These are phyloP conservation scores for Drosophila colorata DNA, from an alignment of 2,888 invertebrate genomes.

Conservation along the genomic window DNA sequence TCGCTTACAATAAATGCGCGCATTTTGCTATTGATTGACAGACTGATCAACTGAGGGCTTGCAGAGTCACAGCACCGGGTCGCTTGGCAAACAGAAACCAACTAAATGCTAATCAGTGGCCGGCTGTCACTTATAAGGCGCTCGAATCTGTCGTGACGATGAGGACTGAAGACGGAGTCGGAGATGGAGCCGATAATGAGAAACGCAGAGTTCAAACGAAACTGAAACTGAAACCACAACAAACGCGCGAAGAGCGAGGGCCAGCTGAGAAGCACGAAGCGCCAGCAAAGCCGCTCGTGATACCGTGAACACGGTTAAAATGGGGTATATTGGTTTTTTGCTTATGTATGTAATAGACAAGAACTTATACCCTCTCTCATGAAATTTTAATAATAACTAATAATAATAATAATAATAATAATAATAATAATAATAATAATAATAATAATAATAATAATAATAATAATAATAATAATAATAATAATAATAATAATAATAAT, in stretches of 20 bases:
- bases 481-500: too few species aligned
- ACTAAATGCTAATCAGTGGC: constrained; percentile 83
- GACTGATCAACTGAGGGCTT: constrained; percentile 6
- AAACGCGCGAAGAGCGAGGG: constrained; percentile 37
- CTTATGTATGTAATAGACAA: neutral
- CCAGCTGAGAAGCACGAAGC: constrained; percentile 25
- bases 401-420: too few species aligned
- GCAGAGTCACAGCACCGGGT: constrained; percentile 58
- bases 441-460: too few species aligned
- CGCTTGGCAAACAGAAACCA: constrained; percentile 79
- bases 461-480: too few species aligned
- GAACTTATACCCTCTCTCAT: too few species aligned
- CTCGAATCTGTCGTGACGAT: constrained; percentile 43
- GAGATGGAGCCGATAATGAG: constrained; percentile 31
- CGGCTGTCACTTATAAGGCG: constrained; percentile 81
- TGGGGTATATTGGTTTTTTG: neutral
- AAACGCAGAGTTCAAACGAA: constrained; percentile 47
- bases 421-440: too few species aligned
- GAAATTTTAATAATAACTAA: neutral
- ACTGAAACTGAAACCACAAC: constrained; percentile 58
- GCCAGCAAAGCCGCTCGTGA: constrained; percentile 32
- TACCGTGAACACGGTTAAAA: neutral
- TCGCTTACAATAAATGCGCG: constrained; percentile 81
- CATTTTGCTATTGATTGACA: constrained; percentile 61
- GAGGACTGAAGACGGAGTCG: constrained; percentile 6